Base-by-base conservation (phyloP, 1,140 invertebrate species). In the Pseudomyrmex sp. region DNA sequence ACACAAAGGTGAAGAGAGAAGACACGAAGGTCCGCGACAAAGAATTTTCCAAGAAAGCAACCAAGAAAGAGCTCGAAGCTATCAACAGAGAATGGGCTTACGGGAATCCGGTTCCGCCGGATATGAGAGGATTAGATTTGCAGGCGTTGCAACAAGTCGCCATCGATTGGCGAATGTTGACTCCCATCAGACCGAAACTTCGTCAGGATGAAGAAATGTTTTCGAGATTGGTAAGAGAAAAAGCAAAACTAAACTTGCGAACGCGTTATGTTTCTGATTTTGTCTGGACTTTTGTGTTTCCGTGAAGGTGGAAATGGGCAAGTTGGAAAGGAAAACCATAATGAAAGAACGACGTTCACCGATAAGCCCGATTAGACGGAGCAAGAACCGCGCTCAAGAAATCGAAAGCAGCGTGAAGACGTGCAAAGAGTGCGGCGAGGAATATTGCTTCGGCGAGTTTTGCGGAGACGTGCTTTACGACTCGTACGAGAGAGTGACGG, bases 121-220 rank as follows among this genome's bases (percentile, higher is more conserved):
- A 98, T 92, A 98, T 98, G 98, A 95, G 95, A 88, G 95, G 95
- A 26, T 95, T 98, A 20, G 96, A 96, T 89, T 95, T 98, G 59
- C 96, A 97, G 75, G 97, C 98, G 89, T 93, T 98, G 46, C 97
- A 97, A 84, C 95, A 96, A 15, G 97, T 98, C 2, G 96, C 97
- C n/a, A 99, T 99, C 73, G 97, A 98, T 89, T 99, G 98, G 98
- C 96, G 97, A 92, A 99, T 99, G 98, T 93, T 99, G 8, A 99
- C 98, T 8, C 97, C 97, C 12, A 91, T 97, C 12, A 94, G 98
- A 88, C 98, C 98, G 0, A 98, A 98, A 91, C 95, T 95, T 2
- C 97, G 97, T 89, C 92, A 96, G 8, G 98, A 99, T 83, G 98
- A 98, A 94, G 97, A 98, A 89, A 97, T 97, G 94, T 98, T 98